Evolutionary conservation across 2,797 vertebrate genomes (phyloP), one percentile per base, ranked within the genome.

Genomic region (Enteromius radiatus): DNA sequence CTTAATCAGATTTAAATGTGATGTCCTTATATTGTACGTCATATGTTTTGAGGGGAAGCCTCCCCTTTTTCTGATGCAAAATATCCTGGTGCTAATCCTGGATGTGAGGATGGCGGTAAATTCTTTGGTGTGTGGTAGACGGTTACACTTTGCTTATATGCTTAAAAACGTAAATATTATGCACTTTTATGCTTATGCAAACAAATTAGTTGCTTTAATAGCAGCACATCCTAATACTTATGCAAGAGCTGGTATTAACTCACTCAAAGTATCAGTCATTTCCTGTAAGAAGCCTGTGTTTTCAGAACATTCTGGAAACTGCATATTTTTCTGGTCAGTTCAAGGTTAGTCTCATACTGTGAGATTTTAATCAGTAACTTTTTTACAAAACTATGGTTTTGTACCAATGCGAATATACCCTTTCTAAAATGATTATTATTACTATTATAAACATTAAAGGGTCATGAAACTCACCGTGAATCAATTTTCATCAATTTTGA

Each of bases 181-280:
- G 33, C 31, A 78, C 49, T 82, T 71, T 64, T 47, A 79, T 63
- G 64, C 45, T 76, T 86, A 84, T 86, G 81, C 81, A 80, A 65
- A 77, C 33, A n/a, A 3, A 54, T 23, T 43, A 31, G 21, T 45
- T 84, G 23, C 33, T 73, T 54, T 12, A 65, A 26, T 69, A 23
- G 19, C 59, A 11, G 12, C 33, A 28, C 49, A 77, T 59, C 21
- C 31, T 52, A 54, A 21, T 68, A 10, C 47, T 54, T 38, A 68
- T 78, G 77, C 77, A 68, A 68, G 52, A 68, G 47, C n/a, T 77
- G 77, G 26, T 54, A 21, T 38, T 19, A 19, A 19, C 45, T 36
- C 28, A 28, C 31, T 54, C 31, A 80, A 63, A 81, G 3, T 47
- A 38, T 81, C 67, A 33, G 8, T 47, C 19, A 71, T 47, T 59